A percentile compares a stretch with the other conserved stretches of the same genome.
Evolutionary conservation across 2,113 vertebrate species (phyloP).

Genomic region (Charina bottae): DNA sequence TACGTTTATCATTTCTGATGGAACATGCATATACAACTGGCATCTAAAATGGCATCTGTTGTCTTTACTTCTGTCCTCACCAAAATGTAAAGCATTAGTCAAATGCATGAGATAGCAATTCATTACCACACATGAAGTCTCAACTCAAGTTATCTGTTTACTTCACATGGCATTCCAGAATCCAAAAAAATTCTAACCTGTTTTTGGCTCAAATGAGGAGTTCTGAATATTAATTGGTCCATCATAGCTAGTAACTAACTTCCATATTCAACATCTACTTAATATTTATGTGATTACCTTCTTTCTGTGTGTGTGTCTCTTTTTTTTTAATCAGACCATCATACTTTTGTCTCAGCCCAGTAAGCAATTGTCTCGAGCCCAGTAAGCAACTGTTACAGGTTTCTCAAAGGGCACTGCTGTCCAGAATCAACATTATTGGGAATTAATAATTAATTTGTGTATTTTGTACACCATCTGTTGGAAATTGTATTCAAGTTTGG

Average conservation of each 20-base stretch:
- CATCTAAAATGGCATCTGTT: not conserved
- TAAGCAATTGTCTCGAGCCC: not conserved
- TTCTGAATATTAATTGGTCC: conserved; percentile 56
- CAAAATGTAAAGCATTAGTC: not conserved
- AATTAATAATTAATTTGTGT: not conserved
- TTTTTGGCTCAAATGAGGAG: conserved; percentile 26
- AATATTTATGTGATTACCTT: not conserved
- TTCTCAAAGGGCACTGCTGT: not conserved
- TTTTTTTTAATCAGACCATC: not conserved
- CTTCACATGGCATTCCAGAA: conserved; percentile 13
- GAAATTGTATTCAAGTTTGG: not conserved
- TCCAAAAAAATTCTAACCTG: conserved; percentile 22
- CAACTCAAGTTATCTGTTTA: not conserved
- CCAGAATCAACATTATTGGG: not conserved
- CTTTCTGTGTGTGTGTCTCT: not conserved
- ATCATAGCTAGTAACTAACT: not conserved
- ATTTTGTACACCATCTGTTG: not conserved
- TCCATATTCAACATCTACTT: not conserved
- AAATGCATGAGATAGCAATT: not conserved
- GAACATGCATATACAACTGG: not conserved
- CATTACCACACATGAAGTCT: not conserved
- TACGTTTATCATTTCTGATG: not conserved
- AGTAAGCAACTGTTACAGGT: not conserved
- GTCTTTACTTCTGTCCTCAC: not conserved
- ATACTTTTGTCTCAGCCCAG: not conserved